Conservation (phyloP, 2,888 invertebrate species). For the Drepanosiphum platanoidis region DNA sequence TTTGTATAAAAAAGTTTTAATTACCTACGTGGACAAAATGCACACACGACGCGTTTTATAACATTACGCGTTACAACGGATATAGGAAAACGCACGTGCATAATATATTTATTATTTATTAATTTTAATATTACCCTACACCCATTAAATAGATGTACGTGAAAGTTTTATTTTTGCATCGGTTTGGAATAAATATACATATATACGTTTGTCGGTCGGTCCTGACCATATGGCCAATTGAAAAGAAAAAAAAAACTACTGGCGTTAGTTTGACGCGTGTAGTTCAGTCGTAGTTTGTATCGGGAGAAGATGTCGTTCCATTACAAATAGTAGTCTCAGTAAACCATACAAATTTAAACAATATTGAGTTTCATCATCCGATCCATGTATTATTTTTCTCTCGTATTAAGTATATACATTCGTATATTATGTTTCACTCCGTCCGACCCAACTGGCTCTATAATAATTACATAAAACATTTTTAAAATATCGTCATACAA, state of each 20-base stretch:
- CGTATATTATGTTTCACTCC: slow-evolving; percentile 4
- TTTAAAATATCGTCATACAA: neutral
- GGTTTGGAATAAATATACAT: slow-evolving; percentile 44
- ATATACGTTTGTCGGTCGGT: slow-evolving; percentile 27
- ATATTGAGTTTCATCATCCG: neutral
- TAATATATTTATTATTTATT: neutral
- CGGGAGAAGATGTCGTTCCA: slow-evolving; percentile 25
- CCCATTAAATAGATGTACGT: neutral
- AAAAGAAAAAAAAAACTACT: slow-evolving; percentile 41
- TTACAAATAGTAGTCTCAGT: neutral
- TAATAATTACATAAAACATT: neutral
- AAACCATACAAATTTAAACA: neutral
- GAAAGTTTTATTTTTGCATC: slow-evolving; percentile 36
- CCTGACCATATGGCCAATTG: slow-evolving; percentile 33
- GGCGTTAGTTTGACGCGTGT: slow-evolving; percentile 1
- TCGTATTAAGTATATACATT: neutral
- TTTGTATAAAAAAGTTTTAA: too few relatives aligned
- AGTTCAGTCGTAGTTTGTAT: neutral
- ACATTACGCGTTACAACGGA: neutral
- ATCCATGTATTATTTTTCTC: neutral
- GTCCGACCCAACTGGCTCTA: neutral
- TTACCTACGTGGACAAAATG: neutral
- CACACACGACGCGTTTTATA: neutral
- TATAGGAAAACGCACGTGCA: neutral
- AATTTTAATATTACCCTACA: neutral